Evolutionary conservation across 2,888 invertebrate genomes (phyloP), one percentile per base, ranked within the genome.

Genomic region (Drosophila sordidapex): DNA sequence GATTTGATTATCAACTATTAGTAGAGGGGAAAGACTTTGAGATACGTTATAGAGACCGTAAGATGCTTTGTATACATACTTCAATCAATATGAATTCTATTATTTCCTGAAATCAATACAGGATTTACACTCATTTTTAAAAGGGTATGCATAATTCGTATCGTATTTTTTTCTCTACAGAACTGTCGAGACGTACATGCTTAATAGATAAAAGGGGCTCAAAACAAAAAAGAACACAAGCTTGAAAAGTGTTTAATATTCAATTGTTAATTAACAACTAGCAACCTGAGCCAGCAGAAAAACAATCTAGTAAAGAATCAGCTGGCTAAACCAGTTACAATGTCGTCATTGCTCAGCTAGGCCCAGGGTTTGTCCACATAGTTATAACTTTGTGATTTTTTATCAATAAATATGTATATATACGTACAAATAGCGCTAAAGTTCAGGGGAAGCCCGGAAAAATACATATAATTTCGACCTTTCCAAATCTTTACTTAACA

Each of bases 271-370:
- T 78, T 70, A 64, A 27, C 56, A 67, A 65, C 49, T 48, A 40
- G 25, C 71, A 59, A 68, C 46, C 27, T 43, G 38, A 58, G 57
- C 56, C 21, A 38, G 33, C 48, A 52, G 53, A 29, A 60, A 40
- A 31, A 36, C n/a, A 27, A 46, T 59, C 49, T 40, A 67, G 62
- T 70, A 64, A 56, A 53, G 15, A 33, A 53, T 46, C 11, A 68
- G 21, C 27, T 43, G 53, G 29, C 15, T 3, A 76, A 76, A 83
- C 80, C 78, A 52, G 83, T 85, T 87, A 33, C 38, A 64, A 82
- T 67, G 69, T 73, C 83, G 85, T 88, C 80, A 88, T 69, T 58
- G 71, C 53, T 83, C 79, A 81, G 46, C 25, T 15, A 70, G 40
- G 36, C 21, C 36, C 33, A 75, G 78, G 87, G 87, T 73, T 74